Evolutionary conservation across 2,797 vertebrate genomes (phyloP).

Genomic region (Podargus strigoides): DNA sequence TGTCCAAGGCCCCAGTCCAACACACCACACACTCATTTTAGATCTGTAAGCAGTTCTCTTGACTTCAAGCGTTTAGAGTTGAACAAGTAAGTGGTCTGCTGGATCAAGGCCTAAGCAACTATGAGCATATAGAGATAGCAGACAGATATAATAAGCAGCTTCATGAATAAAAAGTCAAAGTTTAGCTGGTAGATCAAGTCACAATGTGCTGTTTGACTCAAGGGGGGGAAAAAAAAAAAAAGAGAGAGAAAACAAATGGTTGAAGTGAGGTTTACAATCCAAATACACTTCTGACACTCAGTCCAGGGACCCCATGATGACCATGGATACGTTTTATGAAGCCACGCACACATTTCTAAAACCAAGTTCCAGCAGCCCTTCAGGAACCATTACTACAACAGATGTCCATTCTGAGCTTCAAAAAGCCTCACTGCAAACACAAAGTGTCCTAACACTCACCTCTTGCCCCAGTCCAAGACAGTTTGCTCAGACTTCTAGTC

Average conservation of each 20-base stretch:
- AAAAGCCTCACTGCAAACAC: background rate
- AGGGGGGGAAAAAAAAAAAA: too few relatives aligned
- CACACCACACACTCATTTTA: background rate
- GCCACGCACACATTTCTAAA: background rate
- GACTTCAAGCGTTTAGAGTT: background rate
- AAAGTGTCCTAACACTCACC: rapidly evolving
- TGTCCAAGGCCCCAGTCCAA: background rate
- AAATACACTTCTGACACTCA: background rate
- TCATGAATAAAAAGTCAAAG: background rate
- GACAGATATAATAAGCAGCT: background rate
- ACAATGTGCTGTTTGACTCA: background rate
- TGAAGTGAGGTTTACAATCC: background rate
- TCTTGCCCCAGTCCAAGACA: background rate
- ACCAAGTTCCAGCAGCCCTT: background rate
- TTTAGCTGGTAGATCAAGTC: background rate
- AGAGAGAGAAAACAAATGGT: background rate
- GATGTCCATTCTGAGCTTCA: background rate
- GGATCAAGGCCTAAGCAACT: background rate
- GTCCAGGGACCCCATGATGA: background rate
- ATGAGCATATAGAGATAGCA: background rate
- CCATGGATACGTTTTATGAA: background rate
- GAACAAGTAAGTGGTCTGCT: background rate
- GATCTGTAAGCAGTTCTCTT: background rate
- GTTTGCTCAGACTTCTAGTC: background rate
- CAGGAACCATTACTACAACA: background rate